These are phyloP conservation scores for Grantiella picta DNA, from an alignment of 2,113 vertebrate genomes.

Conservation along the genomic window DNA sequence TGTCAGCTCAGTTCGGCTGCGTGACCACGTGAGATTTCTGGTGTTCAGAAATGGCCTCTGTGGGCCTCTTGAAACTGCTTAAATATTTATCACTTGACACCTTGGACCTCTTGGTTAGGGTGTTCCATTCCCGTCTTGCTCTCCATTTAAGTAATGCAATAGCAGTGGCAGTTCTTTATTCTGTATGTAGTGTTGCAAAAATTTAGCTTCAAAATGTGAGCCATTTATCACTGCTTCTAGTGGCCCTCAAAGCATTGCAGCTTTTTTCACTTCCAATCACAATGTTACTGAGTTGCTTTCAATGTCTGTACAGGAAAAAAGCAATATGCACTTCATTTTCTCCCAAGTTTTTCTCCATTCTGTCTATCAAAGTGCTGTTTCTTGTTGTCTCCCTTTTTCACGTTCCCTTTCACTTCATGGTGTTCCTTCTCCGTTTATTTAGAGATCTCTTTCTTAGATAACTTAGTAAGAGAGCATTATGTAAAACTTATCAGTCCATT, in stretches of 20 bases:
- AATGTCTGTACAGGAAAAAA: background rate
- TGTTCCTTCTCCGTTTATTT: conserved; percentile 36
- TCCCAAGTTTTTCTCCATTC: background rate
- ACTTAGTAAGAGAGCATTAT: conserved; percentile 16
- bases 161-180: background rate
- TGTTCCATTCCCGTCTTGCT: background rate
- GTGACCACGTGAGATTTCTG: background rate
- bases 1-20: background rate
- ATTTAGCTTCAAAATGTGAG: background rate
- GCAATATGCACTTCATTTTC: background rate
- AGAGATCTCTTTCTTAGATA: conserved; percentile 55
- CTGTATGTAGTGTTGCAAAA: background rate
- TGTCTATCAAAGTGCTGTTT: conserved; percentile 35
- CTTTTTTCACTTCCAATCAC: background rate
- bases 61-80: background rate
- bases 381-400: conserved; percentile 15
- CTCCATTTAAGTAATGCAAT: background rate
- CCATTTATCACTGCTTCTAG: background rate
- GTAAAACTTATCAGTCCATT: background rate
- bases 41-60: background rate
- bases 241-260: background rate
- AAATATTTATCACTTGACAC: background rate
- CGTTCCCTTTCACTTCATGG: conserved; percentile 10
- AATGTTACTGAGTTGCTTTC: conserved; percentile 30
- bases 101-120: background rate